A percentile compares a stretch with the other conserved stretches of the same genome.
Evolutionary conservation across 2,113 vertebrate species (phyloP).

Genomic region (Psittacara wagleri): DNA sequence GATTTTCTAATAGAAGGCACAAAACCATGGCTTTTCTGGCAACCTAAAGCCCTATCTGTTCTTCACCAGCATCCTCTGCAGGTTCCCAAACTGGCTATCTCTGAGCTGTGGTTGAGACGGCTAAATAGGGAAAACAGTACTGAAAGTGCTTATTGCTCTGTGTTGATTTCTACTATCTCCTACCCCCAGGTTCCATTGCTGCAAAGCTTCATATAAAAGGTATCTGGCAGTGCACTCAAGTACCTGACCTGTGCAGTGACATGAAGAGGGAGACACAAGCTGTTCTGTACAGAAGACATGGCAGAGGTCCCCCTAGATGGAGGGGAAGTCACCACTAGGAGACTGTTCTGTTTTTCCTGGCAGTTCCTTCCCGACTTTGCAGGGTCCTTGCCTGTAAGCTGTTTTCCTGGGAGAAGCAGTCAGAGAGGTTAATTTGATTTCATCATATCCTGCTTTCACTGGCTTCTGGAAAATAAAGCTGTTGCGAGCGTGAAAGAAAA

Average conservation of each 20-base stretch:
- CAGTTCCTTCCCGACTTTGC: background rate
- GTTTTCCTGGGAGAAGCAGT: slow-evolving; percentile 28
- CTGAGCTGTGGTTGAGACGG: background rate
- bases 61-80: background rate
- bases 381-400: slow-evolving; percentile 9
- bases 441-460: slow-evolving; percentile 4
- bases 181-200: background rate
- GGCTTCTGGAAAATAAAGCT: slow-evolving; percentile 25
- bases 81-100: background rate
- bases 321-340: background rate
- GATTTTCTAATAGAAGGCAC: background rate
- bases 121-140: background rate
- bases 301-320: background rate
- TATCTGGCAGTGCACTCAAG: background rate
- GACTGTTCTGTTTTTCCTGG: slow-evolving; percentile 24
- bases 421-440: background rate
- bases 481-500: background rate
- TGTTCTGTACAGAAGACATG: background rate
- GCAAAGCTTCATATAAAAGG: background rate
- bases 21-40: background rate
- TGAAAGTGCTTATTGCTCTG: background rate
- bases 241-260: background rate
- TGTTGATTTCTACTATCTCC: background rate
- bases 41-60: background rate
- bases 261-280: background rate